Conservation (phyloP, 2,113 vertebrate species). For the Excalfactoria chinensis region DNA sequence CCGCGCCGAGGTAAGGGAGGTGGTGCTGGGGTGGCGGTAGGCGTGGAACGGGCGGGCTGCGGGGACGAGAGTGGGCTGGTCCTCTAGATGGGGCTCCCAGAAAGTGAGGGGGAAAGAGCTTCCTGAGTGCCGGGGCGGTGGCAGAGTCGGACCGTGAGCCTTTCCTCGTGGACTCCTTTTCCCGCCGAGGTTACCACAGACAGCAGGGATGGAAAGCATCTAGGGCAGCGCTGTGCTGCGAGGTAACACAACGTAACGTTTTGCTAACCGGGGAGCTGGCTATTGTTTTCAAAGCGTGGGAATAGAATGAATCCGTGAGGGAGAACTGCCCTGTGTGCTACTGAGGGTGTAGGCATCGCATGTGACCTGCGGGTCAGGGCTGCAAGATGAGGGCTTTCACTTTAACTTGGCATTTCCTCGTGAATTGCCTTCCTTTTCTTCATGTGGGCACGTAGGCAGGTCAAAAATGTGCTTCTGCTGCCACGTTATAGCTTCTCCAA, state of each 20-base stretch:
- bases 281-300: rapidly evolving
- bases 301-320: background rate
- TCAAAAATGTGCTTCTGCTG: rapidly evolving
- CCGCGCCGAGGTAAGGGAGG: background rate
- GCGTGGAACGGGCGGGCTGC: background rate
- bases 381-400: rapidly evolving
- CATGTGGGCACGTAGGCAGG: rapidly evolving
- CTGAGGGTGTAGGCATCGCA: too few species aligned
- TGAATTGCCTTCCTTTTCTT: background rate
- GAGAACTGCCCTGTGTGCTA: too few species aligned
- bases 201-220: background rate
- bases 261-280: rapidly evolving
- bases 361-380: background rate
- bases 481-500: rapidly evolving
- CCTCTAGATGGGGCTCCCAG: background rate
- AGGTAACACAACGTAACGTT: rapidly evolving
- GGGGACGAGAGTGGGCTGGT: background rate
- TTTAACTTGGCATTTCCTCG: background rate
- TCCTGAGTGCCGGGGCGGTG: background rate
- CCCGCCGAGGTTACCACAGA: too few species aligned
- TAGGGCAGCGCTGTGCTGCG: rapidly evolving
- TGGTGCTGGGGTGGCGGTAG: background rate
- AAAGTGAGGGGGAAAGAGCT: rapidly evolving
- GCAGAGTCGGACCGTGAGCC: background rate
- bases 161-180: too few species aligned